Evolutionary conservation across 2,797 vertebrate genomes (phyloP).

Genomic region (Notolabrus celidotus): DNA sequence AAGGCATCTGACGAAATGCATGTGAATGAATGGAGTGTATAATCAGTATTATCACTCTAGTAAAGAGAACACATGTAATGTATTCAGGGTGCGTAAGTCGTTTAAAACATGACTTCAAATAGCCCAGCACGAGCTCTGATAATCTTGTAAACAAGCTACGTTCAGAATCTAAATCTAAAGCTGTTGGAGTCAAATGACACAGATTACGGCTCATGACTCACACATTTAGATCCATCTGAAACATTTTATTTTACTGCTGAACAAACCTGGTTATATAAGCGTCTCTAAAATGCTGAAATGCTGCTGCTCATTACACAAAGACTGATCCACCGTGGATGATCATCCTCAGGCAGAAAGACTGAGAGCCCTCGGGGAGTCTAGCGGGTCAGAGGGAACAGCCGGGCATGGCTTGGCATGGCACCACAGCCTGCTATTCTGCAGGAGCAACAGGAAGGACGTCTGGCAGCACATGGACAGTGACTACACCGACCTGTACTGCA

Average conservation of each 20-base stretch:
- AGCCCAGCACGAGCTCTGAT: constrained; percentile 2
- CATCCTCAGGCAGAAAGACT: constrained; percentile 43
- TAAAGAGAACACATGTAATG: constrained; percentile 14
- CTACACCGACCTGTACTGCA: constrained; percentile 13
- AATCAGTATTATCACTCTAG: background rate
- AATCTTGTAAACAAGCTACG: constrained; percentile 22
- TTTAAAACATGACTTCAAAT: constrained; percentile 40
- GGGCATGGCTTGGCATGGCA: constrained; percentile 45
- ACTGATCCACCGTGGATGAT: constrained; percentile 51
- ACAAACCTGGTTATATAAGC: constrained; percentile 27
- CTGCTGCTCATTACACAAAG: constrained; percentile 62
- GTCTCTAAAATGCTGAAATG: constrained; percentile 39
- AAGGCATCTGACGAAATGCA: constrained; percentile 17
- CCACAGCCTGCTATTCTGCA: constrained; percentile 30
- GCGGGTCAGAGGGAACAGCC: constrained; percentile 55
- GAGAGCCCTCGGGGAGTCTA: constrained; percentile 28
- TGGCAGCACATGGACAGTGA: constrained; percentile 46
- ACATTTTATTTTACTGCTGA: constrained; percentile 10
- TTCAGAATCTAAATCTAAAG: constrained; percentile 36
- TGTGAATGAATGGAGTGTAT: background rate
- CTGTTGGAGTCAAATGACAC: constrained; percentile 29
- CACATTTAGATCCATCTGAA: constrained; percentile 20
- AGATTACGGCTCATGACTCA: constrained; percentile 14
- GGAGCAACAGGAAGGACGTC: constrained; percentile 48
- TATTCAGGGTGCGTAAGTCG: background rate